phyloP scores from a whole-genome alignment of 2,888 invertebrate species.

The Timandra comae region DNA sequence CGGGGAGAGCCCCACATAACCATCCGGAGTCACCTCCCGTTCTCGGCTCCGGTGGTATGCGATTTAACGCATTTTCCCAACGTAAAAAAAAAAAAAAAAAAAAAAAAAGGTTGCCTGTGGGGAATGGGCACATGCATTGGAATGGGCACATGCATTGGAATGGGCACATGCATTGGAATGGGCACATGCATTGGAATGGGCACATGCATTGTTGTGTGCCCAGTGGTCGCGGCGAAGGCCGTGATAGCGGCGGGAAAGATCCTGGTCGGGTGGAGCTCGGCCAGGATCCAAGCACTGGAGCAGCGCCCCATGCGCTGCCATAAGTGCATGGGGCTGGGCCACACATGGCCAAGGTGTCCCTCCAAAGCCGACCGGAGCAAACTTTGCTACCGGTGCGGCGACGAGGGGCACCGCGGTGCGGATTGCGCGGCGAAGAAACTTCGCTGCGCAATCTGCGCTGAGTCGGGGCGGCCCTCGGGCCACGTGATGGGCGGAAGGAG shows the following conservation, averaged over 20 bases:
- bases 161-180: too few species aligned
- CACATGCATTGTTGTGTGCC: too few species aligned
- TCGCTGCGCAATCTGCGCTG: conserved; percentile 1
- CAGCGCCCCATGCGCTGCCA: background rate
- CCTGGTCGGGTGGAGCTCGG: background rate
- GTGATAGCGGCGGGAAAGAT: too few species aligned
- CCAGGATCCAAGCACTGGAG: conserved; percentile 3
- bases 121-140: too few species aligned
- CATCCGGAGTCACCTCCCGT: too few species aligned
- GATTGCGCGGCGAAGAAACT: background rate
- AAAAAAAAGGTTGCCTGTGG: background rate
- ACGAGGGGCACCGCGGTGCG: conserved; percentile 1
- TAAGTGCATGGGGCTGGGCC: conserved; percentile 11
- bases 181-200: too few species aligned
- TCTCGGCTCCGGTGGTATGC: too few species aligned
- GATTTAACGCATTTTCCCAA: background rate
- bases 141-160: too few species aligned
- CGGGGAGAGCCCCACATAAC: too few species aligned
- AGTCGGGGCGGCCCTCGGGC: background rate
- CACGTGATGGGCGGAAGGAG: conserved; percentile 2
- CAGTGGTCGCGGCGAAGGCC: too few species aligned
- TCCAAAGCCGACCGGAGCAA: conserved; percentile 4
- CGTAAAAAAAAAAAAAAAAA: background rate
- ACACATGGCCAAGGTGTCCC: conserved; percentile 10
- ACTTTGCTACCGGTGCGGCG: conserved; percentile 12